Base-by-base conservation (phyloP, 2,113 vertebrate species). In the Nerophis ophidion region DNA sequence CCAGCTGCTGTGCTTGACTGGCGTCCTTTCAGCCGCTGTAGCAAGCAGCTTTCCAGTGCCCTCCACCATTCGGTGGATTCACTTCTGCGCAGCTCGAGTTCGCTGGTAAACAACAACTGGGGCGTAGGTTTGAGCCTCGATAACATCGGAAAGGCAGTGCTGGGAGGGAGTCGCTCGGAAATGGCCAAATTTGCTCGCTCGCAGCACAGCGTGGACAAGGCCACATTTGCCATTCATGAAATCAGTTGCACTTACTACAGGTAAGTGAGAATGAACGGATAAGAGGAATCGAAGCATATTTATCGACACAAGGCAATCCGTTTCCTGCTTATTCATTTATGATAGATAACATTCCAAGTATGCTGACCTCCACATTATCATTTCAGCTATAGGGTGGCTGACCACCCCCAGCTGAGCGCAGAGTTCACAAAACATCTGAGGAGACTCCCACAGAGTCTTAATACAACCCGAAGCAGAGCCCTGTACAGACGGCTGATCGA, bases 191-290 rank as follows among this genome's bases (percentile, higher is more conserved):
- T 92, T 52, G 89, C 88, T 10, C 80, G 72, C 10, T 86, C 80
- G 0, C 86, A 89, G 76, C 75, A 87, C 74, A 87, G 72, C 10
- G 79, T 87, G 74, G 89, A 91, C 81, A 90, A 87, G 63, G 85
- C 86, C 50, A 91, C 88, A 1, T 92, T 90, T 66, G 84, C 84
- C 64, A 72, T 81, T 11, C 89, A 91, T 63, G 88, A 90, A 72
- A 84, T 91, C 71, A 89, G 80, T 26, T 92, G 91, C 74, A 84
- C 79, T 5, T 86, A 86, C 64, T 92, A 92, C 78, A 89, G 88
- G 89, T 91, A 80, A 83, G 38, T 4, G 33, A 6, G 4, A 19
- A 40, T 7, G 9, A 8, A 6, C 8, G 40, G 47, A 16, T 42
- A 42, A 36, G n/a, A 10, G 47, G 6, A 7, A 13, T 7, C 14